These are phyloP conservation scores for Melanophora roralis DNA, from an alignment of 2,888 invertebrate genomes.

Conservation along the genomic window DNA sequence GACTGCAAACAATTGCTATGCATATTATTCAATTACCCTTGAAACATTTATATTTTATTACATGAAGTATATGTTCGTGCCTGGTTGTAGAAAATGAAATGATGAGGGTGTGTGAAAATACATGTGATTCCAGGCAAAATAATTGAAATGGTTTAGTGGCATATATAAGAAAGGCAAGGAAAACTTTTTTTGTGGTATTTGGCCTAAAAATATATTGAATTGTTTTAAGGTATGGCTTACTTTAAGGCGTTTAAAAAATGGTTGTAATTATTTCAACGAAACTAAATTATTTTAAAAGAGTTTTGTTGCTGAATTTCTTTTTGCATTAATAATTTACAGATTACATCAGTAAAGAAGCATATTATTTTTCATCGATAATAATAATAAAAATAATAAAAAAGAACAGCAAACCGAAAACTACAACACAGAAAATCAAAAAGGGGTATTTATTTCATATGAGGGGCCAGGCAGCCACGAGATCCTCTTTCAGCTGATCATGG, in stretches of 20 bases:
- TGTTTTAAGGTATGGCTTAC: neutral
- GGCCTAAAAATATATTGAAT: neutral
- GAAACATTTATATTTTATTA: neutral
- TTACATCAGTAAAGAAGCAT: no score
- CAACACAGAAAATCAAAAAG: no score
- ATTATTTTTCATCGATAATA: no score
- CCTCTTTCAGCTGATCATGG: no score
- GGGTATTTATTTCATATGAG: no score
- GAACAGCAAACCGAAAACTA: no score
- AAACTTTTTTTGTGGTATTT: neutral
- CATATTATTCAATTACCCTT: conserved; percentile 38
- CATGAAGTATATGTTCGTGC: neutral
- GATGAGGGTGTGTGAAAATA: neutral
- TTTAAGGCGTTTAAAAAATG: neutral
- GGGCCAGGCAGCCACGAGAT: no score
- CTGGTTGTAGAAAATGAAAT: neutral
- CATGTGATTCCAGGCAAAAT: neutral
- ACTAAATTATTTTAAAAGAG: neutral
- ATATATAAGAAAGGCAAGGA: neutral
- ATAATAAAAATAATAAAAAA: no score
- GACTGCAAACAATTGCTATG: neutral
- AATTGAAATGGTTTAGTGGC: no score
- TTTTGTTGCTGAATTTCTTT: neutral
- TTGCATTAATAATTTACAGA: no score
- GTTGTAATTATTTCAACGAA: neutral